These are phyloP conservation scores for Drosophila repletoides DNA, from an alignment of 1,140 invertebrate genomes.

Conservation along the genomic window DNA sequence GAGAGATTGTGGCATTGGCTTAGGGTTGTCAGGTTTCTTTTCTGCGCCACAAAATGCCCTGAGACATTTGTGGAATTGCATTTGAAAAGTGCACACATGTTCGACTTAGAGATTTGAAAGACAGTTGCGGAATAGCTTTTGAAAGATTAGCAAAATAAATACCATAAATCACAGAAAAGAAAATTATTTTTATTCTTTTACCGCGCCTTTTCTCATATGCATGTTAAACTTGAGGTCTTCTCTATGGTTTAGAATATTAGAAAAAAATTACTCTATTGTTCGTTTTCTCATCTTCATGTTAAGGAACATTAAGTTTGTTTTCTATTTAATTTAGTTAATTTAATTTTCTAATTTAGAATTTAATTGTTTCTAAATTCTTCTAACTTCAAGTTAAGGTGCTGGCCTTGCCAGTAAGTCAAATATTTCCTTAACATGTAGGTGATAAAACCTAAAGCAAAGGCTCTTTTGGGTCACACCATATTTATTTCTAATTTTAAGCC, in stretches of 20 bases:
- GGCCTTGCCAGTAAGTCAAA: too few relatives aligned
- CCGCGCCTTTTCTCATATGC: too few relatives aligned
- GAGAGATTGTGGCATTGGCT: conserved; percentile 45
- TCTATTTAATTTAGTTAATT: not conserved
- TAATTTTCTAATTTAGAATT: not conserved
- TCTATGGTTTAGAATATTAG: too few relatives aligned
- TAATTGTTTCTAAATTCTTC: too few relatives aligned
- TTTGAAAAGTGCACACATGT: conserved; percentile 16
- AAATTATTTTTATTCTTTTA: not conserved
- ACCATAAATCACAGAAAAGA: not conserved
- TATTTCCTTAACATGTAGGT: not conserved
- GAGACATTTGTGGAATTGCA: conserved; percentile 20
- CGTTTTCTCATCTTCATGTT: not conserved
- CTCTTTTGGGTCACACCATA: not conserved
- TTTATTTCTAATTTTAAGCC: not conserved
- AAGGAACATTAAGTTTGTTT: not conserved
- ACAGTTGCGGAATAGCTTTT: not conserved
- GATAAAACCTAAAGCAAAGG: too few relatives aligned
- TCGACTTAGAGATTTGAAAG: not conserved
- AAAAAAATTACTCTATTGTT: not conserved
- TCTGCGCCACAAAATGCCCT: conserved; percentile 20
- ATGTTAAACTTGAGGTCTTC: too few relatives aligned
- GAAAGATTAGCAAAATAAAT: not conserved
- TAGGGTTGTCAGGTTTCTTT: conserved; percentile 46
- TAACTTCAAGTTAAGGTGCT: too few relatives aligned